phyloP scores from a whole-genome alignment of 2,797 vertebrate genomes.

The Manis pentadactyla region DNA sequence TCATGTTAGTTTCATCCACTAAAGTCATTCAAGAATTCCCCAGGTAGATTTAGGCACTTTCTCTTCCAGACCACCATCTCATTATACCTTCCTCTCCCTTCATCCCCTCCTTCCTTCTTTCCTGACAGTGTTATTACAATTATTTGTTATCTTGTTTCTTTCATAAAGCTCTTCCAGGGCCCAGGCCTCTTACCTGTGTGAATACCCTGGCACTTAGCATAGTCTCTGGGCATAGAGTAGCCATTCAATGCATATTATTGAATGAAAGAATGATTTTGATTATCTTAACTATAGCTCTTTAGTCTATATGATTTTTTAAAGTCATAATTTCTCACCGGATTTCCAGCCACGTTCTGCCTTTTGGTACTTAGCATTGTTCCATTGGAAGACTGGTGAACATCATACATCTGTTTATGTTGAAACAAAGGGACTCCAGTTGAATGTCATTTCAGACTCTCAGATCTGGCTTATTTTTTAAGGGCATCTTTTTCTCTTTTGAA shows the following conservation, averaged over 20 bases:
- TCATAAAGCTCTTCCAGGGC: neutral
- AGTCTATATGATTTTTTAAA: slow-evolving; percentile 28
- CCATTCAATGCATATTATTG: neutral
- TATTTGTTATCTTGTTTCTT: neutral
- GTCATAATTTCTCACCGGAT: slow-evolving; percentile 7
- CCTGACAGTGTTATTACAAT: neutral
- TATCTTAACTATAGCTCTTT: slow-evolving; percentile 34
- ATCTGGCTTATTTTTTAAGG: neutral
- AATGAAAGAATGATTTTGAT: slow-evolving; percentile 52
- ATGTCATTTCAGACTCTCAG: slow-evolving; percentile 20
- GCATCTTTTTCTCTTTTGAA: slow-evolving; percentile 9
- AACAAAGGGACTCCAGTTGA: slow-evolving; percentile 30
- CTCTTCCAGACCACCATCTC: neutral
- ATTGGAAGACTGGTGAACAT: neutral
- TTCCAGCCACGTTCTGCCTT: slow-evolving; percentile 35
- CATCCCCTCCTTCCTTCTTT: neutral
- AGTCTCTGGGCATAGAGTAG: neutral
- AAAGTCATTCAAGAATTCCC: slow-evolving; percentile 47
- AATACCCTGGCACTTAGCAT: neutral
- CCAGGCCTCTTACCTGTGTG: neutral
- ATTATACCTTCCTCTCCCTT: neutral
- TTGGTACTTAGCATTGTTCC: slow-evolving; percentile 36
- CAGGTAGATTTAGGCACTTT: neutral
- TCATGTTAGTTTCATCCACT: slow-evolving; percentile 28
- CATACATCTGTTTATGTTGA: slow-evolving; percentile 65